Evolutionary conservation across 2,888 invertebrate species (phyloP).

Genomic region (Helicoverpa assulta): DNA sequence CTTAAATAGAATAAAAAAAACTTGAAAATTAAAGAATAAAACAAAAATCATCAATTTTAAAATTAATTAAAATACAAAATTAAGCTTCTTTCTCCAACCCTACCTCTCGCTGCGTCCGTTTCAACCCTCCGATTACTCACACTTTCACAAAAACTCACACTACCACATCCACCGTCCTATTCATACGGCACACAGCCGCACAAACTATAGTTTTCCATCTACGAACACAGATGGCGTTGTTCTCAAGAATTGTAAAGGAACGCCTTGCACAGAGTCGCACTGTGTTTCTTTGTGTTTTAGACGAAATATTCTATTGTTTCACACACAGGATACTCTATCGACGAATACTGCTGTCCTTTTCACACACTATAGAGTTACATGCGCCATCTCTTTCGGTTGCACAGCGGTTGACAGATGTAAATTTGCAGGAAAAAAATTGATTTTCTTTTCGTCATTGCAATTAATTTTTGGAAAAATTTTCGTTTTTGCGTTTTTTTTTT

Average conservation of each 20-base stretch:
- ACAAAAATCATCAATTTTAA: neutral
- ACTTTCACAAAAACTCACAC: constrained; percentile 59
- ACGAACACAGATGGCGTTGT: constrained; percentile 70
- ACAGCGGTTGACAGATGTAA: constrained; percentile 67
- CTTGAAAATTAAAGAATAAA: too few species aligned
- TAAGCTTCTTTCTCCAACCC: constrained; percentile 64
- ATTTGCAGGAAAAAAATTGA: constrained; percentile 65
- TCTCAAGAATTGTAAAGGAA: constrained; percentile 36
- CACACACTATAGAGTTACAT: constrained; percentile 51
- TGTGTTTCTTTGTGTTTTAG: constrained; percentile 54
- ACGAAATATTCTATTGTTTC: constrained; percentile 64
- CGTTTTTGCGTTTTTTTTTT: constrained; percentile 15
- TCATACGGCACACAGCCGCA: constrained; percentile 61
- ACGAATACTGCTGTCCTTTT: constrained; percentile 63
- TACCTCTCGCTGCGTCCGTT: constrained; percentile 79
- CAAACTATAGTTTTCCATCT: constrained; percentile 61
- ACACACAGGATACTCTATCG: constrained; percentile 68
- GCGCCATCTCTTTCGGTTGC: constrained; percentile 56
- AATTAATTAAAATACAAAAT: constrained; percentile 20
- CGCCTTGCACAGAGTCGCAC: constrained; percentile 66
- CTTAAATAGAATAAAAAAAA: neutral
- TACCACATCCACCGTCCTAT: constrained; percentile 41
- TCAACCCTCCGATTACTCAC: constrained; percentile 79
- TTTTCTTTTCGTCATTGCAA: constrained; percentile 49
- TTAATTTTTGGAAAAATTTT: constrained; percentile 45